Base-by-base conservation (phyloP, 37 sponge, comb jelly and placozoan genomes). In the Bolinopsis microptera region DNA sequence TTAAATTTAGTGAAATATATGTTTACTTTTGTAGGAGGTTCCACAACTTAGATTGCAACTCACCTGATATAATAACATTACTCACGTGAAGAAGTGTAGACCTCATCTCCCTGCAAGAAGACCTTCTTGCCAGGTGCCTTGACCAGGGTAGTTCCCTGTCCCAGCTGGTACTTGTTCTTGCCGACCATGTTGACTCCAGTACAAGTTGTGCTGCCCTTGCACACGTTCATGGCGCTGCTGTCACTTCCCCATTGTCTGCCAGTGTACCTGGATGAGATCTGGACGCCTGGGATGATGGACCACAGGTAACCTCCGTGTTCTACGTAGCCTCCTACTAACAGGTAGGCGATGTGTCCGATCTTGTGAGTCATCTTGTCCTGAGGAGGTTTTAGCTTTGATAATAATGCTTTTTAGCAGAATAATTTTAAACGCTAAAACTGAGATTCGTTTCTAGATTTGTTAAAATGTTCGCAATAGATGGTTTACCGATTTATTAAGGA, bases 71-170 rank as follows among this genome's bases (percentile, higher is more conserved):
- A n/a, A n/a, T n/a, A 72, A 30, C 3, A 8, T 28, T 72, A 72
- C 75, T 30, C 18, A 72, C 75, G n/a, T 5, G 27, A 28, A 21
- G 75, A 8, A 28, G 31, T 28, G 31, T 72, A 28, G 31, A 72
- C 75, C 31, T 72, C 75, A 21, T 72, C 75, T 72, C 75, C 75
- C 26, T 72, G 75, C 26, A 72, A 30, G 75, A 72, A 72, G 75
- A 72, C 75, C 26, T 28, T 72, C 75, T 28, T 72, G 27, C 75
- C 75, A 8, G 27, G 27, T 8, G 75, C 75, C 75, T 72, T 72
- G 31, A 72, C 75, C 75, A 72, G 75, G 31, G 27, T 72, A 28
- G 2, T 72, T 72, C 75, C 75, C 26, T 72, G 27, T n/a, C 75
- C 75, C 26, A 72, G 26, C 75, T 30, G 75, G 75, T 72, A 72